Evolutionary conservation across 1,140 invertebrate species (phyloP), one percentile per base, ranked within the genome.

Genomic region (Trachymyrmex cornetzi): DNA sequence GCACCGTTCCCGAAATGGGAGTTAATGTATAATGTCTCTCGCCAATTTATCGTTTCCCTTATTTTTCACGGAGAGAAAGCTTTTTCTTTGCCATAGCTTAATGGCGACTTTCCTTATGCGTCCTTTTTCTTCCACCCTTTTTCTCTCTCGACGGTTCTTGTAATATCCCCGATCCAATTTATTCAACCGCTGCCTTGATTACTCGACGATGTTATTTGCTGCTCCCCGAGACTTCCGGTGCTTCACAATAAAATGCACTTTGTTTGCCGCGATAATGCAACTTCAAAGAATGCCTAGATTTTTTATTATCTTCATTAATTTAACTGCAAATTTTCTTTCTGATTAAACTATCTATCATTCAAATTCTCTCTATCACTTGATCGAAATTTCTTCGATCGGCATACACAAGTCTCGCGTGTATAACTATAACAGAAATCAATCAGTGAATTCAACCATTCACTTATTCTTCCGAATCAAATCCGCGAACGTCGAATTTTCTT

Each of bases 181-280:
- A 74, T 74, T 84, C 80, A 84, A 84, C 80, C 69, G 80, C 80
- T 61, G 69, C 67, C 80, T 84, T 75, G 80, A 84, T 84, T 84
- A 74, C 80, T 84, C 80, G 80, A 84, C 80, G 69, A 74, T 84
- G 69, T 61, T 84, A 74, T 61, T 84, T 84, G 80, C 69, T 63
- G 80, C 69, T 84, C 80, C 69, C 38, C 80, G 57, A 61, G 80
- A 84, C 69, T 82, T 82, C 80, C 80, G 80, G 59, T 44, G 67
- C 38, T 84, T 84, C 27, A 75, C 69, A 75, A 84, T 84, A 84
- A 84, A 84, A 84, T 27, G 55, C 4, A 74, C 24, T 59, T 61
- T 75, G 72, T 75, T 84, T 48, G 80, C 27, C 12, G 50, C 80
- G 69, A 30, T 74, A 84, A 61, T 75, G 38, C 48, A 84, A 59